Evolutionary conservation across 2,888 invertebrate species (phyloP).

Genomic region (Cheilosia vernalis): DNA sequence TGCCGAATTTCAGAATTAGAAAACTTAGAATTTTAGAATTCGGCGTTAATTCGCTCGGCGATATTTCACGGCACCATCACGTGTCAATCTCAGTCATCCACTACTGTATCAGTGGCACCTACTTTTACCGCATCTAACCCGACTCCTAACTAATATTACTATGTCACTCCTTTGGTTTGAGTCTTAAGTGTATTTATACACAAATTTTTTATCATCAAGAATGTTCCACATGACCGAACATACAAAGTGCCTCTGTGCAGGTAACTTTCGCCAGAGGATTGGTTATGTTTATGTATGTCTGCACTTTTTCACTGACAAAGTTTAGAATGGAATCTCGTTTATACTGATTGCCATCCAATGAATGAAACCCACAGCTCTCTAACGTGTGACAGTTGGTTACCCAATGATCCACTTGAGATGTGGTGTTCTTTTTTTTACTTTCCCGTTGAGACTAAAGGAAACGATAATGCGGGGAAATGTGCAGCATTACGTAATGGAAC

Average conservation of each 20-base stretch:
- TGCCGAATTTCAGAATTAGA: too few relatives aligned
- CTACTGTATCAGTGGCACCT: too few relatives aligned
- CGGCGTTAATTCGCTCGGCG: too few relatives aligned
- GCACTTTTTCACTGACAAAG: conserved; percentile 39
- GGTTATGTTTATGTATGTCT: conserved; percentile 38
- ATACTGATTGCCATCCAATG: conserved; percentile 63
- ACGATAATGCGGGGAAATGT: conserved; percentile 60
- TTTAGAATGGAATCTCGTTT: conserved; percentile 33
- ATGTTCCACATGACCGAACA: not conserved
- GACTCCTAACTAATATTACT: not conserved
- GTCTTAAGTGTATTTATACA: too few relatives aligned
- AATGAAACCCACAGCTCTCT: conserved; percentile 61
- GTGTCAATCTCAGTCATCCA: too few relatives aligned
- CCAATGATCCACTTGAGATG: conserved; percentile 69
- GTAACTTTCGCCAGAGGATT: not conserved
- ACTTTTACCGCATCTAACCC: too few relatives aligned
- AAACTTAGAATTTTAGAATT: too few relatives aligned
- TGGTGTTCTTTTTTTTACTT: conserved; percentile 16
- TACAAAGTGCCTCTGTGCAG: not conserved
- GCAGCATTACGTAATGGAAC: conserved; percentile 53
- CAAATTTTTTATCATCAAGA: not conserved
- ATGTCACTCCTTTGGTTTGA: too few relatives aligned
- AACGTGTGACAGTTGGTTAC: conserved; percentile 64
- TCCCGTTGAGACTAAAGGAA: conserved; percentile 46
- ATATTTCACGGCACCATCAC: too few relatives aligned